Evolutionary conservation across 2,888 invertebrate genomes (phyloP).

Genomic region (Eledone cirrhosa): DNA sequence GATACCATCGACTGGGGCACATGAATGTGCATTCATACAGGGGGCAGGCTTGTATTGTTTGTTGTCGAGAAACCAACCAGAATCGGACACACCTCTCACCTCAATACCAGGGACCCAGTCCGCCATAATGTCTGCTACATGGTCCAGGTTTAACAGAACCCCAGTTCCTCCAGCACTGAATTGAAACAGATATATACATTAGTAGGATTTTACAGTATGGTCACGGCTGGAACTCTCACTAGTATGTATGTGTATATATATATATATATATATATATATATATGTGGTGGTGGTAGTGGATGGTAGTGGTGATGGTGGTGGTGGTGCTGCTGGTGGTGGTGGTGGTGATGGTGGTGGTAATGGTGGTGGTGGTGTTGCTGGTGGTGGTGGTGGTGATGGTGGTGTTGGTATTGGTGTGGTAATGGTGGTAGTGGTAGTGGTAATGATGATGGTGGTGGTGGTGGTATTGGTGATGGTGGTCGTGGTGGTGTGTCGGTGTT

Average conservation of each 20-base stretch:
- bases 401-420: no score
- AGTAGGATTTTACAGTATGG: not conserved
- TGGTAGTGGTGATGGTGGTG: no score
- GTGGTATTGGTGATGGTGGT: no score
- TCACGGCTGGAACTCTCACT: not conserved
- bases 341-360: no score
- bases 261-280: not conserved
- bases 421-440: no score
- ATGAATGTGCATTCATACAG: constrained; percentile 69
- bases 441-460: no score
- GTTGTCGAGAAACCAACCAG: constrained; percentile 93
- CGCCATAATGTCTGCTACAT: constrained; percentile 77
- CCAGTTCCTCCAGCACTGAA: constrained; percentile 89
- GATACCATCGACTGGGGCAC: constrained; percentile 75
- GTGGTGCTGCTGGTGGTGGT: no score
- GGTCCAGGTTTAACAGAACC: constrained; percentile 90
- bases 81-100: constrained; percentile 88
- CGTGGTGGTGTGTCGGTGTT: no score
- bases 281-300: no score
- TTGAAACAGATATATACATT: not conserved
- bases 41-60: constrained; percentile 74
- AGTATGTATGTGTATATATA: not conserved
- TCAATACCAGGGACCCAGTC: constrained; percentile 62
- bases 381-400: no score
- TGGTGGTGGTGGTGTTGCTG: no score